Conservation (phyloP, 2,797 vertebrate species). For the Tokudaia tokunoshimensis region DNA sequence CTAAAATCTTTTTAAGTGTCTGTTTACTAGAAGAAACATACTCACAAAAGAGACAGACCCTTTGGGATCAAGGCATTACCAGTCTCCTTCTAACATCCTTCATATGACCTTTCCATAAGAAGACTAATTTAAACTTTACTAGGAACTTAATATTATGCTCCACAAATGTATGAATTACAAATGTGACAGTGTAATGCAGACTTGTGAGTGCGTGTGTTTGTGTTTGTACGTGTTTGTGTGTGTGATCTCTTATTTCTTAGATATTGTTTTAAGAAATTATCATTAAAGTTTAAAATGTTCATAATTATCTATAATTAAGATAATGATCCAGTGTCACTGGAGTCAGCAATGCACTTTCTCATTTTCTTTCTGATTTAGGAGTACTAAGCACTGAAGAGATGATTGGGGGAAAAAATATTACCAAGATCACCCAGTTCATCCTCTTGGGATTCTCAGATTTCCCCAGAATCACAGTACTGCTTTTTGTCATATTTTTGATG, state of each 20-base stretch:
- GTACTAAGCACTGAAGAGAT: not conserved
- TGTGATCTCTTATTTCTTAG: not conserved
- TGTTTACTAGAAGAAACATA: not conserved
- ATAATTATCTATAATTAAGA: not conserved
- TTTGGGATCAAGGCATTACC: not conserved
- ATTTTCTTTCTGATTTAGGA: constrained; percentile 12
- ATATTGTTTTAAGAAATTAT: not conserved
- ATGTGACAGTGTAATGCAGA: not conserved
- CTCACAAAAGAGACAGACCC: not conserved
- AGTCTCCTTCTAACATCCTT: not conserved
- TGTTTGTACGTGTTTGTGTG: not conserved
- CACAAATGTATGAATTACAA: not conserved
- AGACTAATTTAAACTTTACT: not conserved
- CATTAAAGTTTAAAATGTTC: not conserved
- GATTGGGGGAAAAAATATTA: not conserved
- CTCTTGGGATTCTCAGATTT: not conserved
- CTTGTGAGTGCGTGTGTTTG: not conserved
- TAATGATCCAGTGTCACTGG: not conserved
- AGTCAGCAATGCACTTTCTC: not conserved
- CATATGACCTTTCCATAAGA: not conserved
- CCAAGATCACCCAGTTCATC: not conserved
- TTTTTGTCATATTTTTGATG: not conserved
- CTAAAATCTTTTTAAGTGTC: not conserved
- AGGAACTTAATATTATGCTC: not conserved
- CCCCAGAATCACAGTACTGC: not conserved